Evolutionary conservation across 2,797 vertebrate species (phyloP).

Genomic region (Cryptoblepharus egeriae): DNA sequence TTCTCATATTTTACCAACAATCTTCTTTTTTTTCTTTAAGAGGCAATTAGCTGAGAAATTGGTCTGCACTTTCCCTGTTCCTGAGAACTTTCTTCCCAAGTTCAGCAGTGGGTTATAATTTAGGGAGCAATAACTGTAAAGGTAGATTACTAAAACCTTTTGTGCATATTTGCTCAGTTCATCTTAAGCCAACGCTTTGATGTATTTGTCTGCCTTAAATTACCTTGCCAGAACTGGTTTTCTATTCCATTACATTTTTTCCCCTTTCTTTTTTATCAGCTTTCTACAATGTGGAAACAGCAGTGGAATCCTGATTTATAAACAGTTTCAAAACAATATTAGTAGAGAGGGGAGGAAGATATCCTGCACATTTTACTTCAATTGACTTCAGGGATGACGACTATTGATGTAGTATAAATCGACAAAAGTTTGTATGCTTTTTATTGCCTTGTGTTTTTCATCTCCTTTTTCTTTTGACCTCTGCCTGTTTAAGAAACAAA

Average conservation of each 20-base stretch:
- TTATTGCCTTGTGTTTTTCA: constrained; percentile 20
- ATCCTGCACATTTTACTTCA: constrained; percentile 7
- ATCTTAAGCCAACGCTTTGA: constrained; percentile 38
- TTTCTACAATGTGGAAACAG: constrained; percentile 30
- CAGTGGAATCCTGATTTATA: constrained; percentile 34
- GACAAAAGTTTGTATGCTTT: constrained; percentile 1
- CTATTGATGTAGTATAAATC: neutral
- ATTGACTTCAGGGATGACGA: neutral
- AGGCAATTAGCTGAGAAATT: constrained; percentile 51
- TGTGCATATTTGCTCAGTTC: constrained; percentile 29
- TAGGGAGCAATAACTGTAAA: constrained; percentile 38
- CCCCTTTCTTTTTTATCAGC: constrained; percentile 13
- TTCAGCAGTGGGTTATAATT: constrained; percentile 15
- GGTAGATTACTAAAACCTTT: constrained; percentile 38
- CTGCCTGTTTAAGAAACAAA: neutral
- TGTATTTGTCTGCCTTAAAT: constrained; percentile 39
- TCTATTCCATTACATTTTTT: constrained; percentile 49
- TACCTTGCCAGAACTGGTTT: constrained; percentile 36
- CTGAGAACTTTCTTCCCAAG: constrained; percentile 44
- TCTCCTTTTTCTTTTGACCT: constrained; percentile 29
- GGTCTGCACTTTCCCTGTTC: constrained; percentile 29
- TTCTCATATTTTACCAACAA: constrained; percentile 46
- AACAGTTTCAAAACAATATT: constrained; percentile 32
- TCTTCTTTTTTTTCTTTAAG: constrained; percentile 8
- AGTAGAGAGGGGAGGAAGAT: neutral